phyloP scores from a whole-genome alignment of 2,888 invertebrate species.

The Volucella inanis region DNA sequence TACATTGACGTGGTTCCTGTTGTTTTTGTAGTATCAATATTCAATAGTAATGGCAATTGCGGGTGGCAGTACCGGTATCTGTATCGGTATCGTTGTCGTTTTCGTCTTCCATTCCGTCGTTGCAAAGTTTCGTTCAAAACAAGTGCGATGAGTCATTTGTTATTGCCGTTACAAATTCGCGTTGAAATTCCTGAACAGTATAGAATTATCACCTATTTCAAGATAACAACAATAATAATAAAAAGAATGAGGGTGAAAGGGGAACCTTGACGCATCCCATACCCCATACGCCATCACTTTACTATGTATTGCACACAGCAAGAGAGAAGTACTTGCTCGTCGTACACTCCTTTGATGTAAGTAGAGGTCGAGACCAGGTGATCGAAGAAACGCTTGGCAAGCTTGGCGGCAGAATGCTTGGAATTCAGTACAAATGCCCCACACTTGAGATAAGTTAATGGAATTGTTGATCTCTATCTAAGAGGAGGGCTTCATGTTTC shows the following conservation, averaged over 20 bases:
- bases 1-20: too few relatives aligned
- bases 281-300: not conserved
- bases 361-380: not conserved
- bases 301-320: too few relatives aligned
- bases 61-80: too few relatives aligned
- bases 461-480: constrained; percentile 32
- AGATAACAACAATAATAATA: constrained; percentile 9
- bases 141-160: constrained; percentile 62
- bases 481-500: not conserved
- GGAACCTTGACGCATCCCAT: constrained; percentile 4
- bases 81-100: too few relatives aligned
- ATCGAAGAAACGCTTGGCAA: constrained; percentile 31
- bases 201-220: constrained; percentile 25
- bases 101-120: not conserved
- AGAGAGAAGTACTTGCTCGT: not conserved
- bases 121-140: constrained; percentile 51
- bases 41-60: too few relatives aligned
- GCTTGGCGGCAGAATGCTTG: constrained; percentile 21
- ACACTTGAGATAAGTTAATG: constrained; percentile 40
- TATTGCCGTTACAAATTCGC: constrained; percentile 42
- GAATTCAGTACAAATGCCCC: constrained; percentile 37
- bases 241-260: not conserved
- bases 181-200: constrained; percentile 29
- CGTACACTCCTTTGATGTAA: constrained; percentile 1
- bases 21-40: too few relatives aligned